Conservation (phyloP, 2,113 vertebrate species). For the Oncorhynchus masou region DNA sequence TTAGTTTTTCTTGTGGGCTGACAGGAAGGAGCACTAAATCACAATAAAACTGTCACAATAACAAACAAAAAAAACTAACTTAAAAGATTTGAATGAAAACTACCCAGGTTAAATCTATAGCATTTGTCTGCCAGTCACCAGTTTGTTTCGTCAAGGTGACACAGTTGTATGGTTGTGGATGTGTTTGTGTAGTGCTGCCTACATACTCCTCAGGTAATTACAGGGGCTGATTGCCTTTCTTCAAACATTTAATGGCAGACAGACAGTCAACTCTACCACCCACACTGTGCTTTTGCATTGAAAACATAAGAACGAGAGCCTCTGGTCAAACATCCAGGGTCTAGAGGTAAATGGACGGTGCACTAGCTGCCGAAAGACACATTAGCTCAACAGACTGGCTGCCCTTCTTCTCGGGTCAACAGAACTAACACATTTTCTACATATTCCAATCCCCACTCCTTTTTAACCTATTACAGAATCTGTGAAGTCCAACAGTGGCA, state of each 20-base stretch:
- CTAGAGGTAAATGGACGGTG: too few species aligned
- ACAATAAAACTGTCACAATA: neutral
- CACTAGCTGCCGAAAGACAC: too few species aligned
- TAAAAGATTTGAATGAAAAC: too few species aligned
- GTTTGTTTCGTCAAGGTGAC: neutral
- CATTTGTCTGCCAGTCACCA: neutral
- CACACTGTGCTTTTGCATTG: neutral
- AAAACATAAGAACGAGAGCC: neutral
- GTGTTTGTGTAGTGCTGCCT: conserved; percentile 12
- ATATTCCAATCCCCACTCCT: too few species aligned
- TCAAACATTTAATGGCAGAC: too few species aligned
- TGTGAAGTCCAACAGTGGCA: too few species aligned
- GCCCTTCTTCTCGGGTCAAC: too few species aligned
- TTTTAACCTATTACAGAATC: too few species aligned
- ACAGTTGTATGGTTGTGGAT: neutral
- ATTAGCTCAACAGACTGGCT: too few species aligned
- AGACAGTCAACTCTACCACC: neutral
- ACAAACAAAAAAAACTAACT: too few species aligned
- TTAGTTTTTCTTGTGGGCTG: conserved; percentile 12
- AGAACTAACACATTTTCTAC: too few species aligned
- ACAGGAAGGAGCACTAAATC: conserved; percentile 28
- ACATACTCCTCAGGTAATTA: conserved; percentile 37
- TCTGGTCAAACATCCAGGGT: neutral
- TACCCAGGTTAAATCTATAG: too few species aligned
- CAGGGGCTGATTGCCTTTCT: conserved; percentile 15